Percentiles rank a stretch among this genome's conserved stretches.
phyloP scores from a whole-genome alignment of 2,113 vertebrate species.

The Cyanoramphus novaezelandiae region DNA sequence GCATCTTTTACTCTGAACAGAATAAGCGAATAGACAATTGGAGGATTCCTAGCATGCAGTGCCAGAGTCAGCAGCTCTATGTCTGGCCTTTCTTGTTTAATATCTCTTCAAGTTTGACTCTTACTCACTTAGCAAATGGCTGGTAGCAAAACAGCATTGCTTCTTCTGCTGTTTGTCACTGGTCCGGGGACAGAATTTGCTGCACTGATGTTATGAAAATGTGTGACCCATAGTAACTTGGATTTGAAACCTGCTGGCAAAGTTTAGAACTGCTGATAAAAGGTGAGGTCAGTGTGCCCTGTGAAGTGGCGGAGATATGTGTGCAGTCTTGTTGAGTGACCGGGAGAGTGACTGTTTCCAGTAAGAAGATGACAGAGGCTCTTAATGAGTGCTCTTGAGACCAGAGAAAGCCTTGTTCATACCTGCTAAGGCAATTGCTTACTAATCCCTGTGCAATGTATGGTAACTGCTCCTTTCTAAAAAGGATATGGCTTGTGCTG shows the following conservation, averaged over 20 bases:
- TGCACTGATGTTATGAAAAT: rapidly evolving
- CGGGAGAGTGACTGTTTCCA: not conserved
- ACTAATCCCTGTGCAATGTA: not conserved
- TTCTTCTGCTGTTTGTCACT: not conserved
- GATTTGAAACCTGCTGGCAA: not conserved
- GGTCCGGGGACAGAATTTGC: not conserved
- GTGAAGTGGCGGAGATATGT: not conserved
- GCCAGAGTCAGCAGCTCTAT: not conserved
- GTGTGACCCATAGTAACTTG: not conserved
- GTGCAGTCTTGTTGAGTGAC: not conserved
- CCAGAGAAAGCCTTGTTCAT: not conserved
- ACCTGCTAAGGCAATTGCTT: not conserved
- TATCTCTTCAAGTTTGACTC: not conserved
- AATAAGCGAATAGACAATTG: not conserved
- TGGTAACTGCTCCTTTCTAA: not conserved
- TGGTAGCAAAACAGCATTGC: not conserved
- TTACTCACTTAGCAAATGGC: not conserved
- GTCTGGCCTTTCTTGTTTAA: not conserved
- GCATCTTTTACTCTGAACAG: not conserved
- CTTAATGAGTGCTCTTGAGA: not conserved
- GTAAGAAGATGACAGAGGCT: not conserved
- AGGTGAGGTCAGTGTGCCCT: not conserved
- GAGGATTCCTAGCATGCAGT: not conserved
- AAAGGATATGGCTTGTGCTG: not conserved
- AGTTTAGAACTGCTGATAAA: not conserved